A percentile compares a stretch with the other conserved stretches of the same genome.
Evolutionary conservation across 2,888 invertebrate genomes (phyloP).

Genomic region (Drosophila paranaensis): DNA sequence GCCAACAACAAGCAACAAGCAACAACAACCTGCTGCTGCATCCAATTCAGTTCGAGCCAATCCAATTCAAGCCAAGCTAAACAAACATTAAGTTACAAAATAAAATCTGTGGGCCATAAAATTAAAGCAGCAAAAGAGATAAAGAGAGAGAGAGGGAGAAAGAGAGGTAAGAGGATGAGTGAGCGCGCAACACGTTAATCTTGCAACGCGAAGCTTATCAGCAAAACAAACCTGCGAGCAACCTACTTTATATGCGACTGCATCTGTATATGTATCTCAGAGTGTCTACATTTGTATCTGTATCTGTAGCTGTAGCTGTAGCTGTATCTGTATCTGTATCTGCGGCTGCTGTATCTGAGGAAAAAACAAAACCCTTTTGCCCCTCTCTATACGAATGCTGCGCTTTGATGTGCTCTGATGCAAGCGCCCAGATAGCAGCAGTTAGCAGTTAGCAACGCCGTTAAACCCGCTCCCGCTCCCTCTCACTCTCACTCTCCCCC

Average conservation of each 20-base stretch:
- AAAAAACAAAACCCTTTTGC: constrained; percentile 28
- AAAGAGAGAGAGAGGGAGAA: constrained; percentile 4
- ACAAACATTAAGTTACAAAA: constrained; percentile 79
- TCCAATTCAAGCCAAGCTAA: constrained; percentile 51
- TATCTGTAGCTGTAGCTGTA: constrained; percentile 30
- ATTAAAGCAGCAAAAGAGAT: constrained; percentile 69
- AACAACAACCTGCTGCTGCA: constrained; percentile 71
- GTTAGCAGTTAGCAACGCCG: constrained; percentile 51
- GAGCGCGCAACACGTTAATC: constrained; percentile 66
- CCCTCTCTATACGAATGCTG: constrained; percentile 31
- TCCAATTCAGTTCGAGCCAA: constrained; percentile 41
- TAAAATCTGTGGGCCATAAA: constrained; percentile 78
- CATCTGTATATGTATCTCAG: constrained; percentile 51
- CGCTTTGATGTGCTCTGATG: constrained; percentile 70
- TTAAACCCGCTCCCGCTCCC: constrained; percentile 31
- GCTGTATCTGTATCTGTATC: constrained; percentile 34
- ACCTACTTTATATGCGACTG: constrained; percentile 71
- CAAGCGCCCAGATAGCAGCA: constrained; percentile 63
- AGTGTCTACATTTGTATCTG: constrained; percentile 32
- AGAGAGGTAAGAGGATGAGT: background rate
- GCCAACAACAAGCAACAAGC: background rate
- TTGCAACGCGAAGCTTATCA: constrained; percentile 62
- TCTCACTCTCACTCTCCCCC: constrained; percentile 4
- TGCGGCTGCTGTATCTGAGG: constrained; percentile 48
- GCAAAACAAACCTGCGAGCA: constrained; percentile 61